Conservation (phyloP, 2,797 vertebrate genomes). For the Sciurus vulgaris region DNA sequence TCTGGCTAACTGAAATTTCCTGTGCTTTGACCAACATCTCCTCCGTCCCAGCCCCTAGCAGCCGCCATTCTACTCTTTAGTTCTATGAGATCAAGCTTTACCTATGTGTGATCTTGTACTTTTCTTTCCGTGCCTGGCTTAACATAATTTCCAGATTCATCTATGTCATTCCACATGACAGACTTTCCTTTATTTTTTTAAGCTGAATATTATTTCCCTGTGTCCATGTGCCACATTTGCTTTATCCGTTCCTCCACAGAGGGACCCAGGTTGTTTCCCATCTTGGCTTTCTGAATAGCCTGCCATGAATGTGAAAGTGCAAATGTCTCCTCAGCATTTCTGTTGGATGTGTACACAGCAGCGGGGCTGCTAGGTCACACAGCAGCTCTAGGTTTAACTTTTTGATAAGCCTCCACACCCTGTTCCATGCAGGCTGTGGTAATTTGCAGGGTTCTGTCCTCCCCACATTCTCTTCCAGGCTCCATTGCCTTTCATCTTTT, state of each 20-base stretch:
- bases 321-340: background rate
- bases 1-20: background rate
- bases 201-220: background rate
- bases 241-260: background rate
- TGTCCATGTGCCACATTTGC: background rate
- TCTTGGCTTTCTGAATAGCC: background rate
- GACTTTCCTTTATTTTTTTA: background rate
- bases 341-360: background rate
- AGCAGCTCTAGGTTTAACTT: background rate
- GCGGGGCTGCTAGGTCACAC: background rate
- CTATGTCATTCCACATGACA: background rate
- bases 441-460: background rate
- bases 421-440: background rate
- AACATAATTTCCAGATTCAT: background rate
- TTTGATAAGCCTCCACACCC: no score
- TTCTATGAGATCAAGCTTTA: background rate
- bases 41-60: rapidly evolving
- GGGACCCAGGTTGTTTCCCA: background rate
- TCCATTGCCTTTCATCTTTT: background rate
- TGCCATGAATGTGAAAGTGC: background rate
- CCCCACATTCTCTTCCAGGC: background rate
- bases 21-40: background rate
- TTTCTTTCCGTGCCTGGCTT: background rate
- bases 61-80: background rate
- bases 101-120: background rate